A percentile compares a stretch with the other conserved stretches of the same genome.
These are phyloP conservation scores for Calephelis virginiensis DNA, from an alignment of 1,140 invertebrate species.

Conservation along the genomic window DNA sequence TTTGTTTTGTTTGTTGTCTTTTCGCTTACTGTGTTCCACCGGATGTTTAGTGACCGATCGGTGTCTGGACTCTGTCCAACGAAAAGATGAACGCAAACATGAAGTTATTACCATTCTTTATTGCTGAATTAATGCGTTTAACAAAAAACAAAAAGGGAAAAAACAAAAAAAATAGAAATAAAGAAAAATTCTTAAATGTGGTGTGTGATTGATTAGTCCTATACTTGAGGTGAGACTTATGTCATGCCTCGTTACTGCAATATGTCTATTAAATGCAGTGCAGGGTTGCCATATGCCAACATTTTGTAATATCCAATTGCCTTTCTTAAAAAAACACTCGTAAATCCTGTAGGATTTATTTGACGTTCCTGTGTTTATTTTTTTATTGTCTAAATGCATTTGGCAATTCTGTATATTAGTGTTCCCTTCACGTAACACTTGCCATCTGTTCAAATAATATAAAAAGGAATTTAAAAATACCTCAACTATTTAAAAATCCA, in stretches of 20 bases:
- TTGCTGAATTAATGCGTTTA: slow-evolving; percentile 13
- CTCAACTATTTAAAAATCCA: not conserved
- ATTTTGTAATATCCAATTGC: not conserved
- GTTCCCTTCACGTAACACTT: slow-evolving; percentile 63
- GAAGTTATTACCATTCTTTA: slow-evolving; percentile 17
- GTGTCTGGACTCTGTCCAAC: not conserved
- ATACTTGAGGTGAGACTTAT: slow-evolving; percentile 29
- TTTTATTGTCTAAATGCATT: not conserved
- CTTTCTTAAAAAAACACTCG: not conserved
- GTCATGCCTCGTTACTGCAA: slow-evolving; percentile 11
- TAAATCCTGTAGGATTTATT: slow-evolving; percentile 3
- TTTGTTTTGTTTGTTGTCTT: slow-evolving; percentile 72
- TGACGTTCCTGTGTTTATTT: not conserved
- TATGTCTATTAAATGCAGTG: slow-evolving; percentile 17
- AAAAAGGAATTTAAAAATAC: not conserved
- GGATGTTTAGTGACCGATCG: slow-evolving; percentile 38
- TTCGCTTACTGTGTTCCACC: slow-evolving; percentile 39
- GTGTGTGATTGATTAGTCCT: slow-evolving; percentile 47
- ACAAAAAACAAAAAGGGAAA: not conserved
- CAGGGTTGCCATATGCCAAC: slow-evolving; percentile 13
- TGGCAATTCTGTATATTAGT: slow-evolving; percentile 16
- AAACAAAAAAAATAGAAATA: slow-evolving; percentile 13
- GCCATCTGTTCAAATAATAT: slow-evolving; percentile 59
- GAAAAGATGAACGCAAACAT: slow-evolving; percentile 15
- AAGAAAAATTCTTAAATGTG: slow-evolving; percentile 16